Base-by-base conservation (phyloP, 2,888 invertebrate genomes). In the Bhutanitis thaidina region DNA sequence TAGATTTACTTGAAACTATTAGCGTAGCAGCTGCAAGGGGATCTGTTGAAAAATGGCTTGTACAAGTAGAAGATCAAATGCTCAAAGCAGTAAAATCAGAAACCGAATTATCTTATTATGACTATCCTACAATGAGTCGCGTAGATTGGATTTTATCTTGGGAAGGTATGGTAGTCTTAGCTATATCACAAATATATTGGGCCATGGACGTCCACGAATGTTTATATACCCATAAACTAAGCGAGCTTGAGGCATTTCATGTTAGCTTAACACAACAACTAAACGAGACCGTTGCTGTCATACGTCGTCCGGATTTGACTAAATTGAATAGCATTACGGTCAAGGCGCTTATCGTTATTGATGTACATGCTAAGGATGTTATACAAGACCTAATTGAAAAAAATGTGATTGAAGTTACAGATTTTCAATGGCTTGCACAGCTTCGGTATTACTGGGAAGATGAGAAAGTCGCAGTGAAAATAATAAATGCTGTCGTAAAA, bases 381-480 rank as follows among this genome's bases (percentile, higher is more conserved):
- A 93, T 95, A 9, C 89, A 91, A 62, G 92, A 94, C 7, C 80
- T 95, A 36, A 69, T 92, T 1, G 86, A 90, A 16, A 92, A 93
- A 66, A 86, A 91, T 54, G 93, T 96, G 0, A 81, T 84, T n/a
- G 90, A 91, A 60, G 94, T 93, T 53, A 92, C 91, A 38, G 96
- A 96, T 79, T 97, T 97, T 74, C 93, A 95, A 71, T 97, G 97
- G 97, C 77, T 96, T 60, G 91, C 96, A 1, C 96, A 96, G 72
- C 80, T 97, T 58, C 90, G 94, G 47, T 96, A 96, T 74, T 96
- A 96, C 71, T 94, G 94, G 92, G 92, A 94, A 67, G 91, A 93
- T 56, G 92, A 94, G 59, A 90, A 90, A 62, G 92, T 93, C 8
- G 75, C 83, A 53, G 94, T 96, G 0, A 91, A 94, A 70, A 93